Evolutionary conservation across 2,888 invertebrate genomes (phyloP), one percentile per base, ranked within the genome.

Genomic region (Noctua janthina): DNA sequence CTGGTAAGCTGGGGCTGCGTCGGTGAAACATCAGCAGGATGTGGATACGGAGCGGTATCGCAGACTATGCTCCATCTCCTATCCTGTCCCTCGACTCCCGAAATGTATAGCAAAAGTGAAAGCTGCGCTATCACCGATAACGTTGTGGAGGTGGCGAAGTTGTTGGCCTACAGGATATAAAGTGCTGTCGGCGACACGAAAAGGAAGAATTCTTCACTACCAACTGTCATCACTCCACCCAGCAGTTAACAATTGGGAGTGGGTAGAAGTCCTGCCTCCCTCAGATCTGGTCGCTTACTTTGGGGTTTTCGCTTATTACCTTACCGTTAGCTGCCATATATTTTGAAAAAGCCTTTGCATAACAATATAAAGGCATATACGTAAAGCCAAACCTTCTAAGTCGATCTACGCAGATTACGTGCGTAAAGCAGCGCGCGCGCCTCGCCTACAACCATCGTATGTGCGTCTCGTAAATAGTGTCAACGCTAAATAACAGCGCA

Each of bases 401-500:
- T 71, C 5, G 39, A n/a, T 39, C 68, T 70, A 2, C 6, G 15
- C 23, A 13, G 10, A 51, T 46, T 56, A 7, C 3, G 29, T 88
- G 77, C 67, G 74, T 66, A 70, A 39, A 64, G 59, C 77, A 84
- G 29, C 29, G 77, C 81, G 70, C 82, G 72, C 62, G 84, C 83
- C 85, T 83, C 84, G 88, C 89, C 90, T 82, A 78, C 76, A 71
- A 56, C 73, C 81, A 74, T 76, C 81, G 73, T 77, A 76, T 77
- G 72, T 70, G 77, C 81, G 79, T 81, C 79, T 81, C 85, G 83
- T 87, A 85, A 89, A 86, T 86, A 87, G 84, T 88, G 87, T 87
- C 86, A 87, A 79, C 78, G 74, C 74, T 87, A 89, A 88, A 90
- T 91, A 87, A 86, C 74, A 72, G 82, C 80, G 71, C 81, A 84